Percentiles rank a stretch among this genome's conserved stretches.
phyloP scores from a whole-genome alignment of 2,888 invertebrate species.

The Gnatocerus cornutus region DNA sequence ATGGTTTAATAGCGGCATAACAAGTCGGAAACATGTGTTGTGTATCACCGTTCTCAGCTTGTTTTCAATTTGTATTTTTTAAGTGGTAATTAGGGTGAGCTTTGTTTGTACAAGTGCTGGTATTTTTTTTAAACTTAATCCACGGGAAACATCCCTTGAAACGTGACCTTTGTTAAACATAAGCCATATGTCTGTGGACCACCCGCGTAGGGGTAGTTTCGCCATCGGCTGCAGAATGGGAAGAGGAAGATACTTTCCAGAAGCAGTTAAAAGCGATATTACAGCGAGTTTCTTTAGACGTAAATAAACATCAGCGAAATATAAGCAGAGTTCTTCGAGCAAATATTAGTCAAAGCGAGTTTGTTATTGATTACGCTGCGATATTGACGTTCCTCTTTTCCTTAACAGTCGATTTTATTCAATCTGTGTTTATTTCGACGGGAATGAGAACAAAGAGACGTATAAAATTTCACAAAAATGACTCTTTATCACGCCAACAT shows the following conservation, averaged over 20 bases:
- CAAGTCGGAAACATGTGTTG: conserved; percentile 41
- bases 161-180: conserved; percentile 44
- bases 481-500: too few relatives aligned
- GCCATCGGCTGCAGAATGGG: conserved; percentile 28
- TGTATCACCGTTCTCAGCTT: conserved; percentile 28
- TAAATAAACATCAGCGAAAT: conserved; percentile 59
- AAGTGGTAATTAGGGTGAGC: conserved; percentile 41
- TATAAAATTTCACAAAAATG: background rate
- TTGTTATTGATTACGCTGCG: conserved; percentile 59
- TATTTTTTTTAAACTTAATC: conserved; percentile 32
- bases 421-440: conserved; percentile 51
- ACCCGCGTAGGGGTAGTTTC: conserved; percentile 42
- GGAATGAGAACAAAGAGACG: conserved; percentile 26
- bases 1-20: conserved; percentile 33
- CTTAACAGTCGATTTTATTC: conserved; percentile 50
- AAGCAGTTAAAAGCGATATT: conserved; percentile 56
- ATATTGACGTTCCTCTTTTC: conserved; percentile 55
- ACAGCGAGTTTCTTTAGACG: conserved; percentile 52
- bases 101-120: conserved; percentile 47
- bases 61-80: conserved; percentile 40
- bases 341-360: conserved; percentile 60
- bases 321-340: conserved; percentile 59
- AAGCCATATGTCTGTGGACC: conserved; percentile 34
- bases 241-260: conserved; percentile 53
- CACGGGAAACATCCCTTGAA: conserved; percentile 17